Conservation (phyloP, 1,140 invertebrate genomes). For the Cephus cinctus region DNA sequence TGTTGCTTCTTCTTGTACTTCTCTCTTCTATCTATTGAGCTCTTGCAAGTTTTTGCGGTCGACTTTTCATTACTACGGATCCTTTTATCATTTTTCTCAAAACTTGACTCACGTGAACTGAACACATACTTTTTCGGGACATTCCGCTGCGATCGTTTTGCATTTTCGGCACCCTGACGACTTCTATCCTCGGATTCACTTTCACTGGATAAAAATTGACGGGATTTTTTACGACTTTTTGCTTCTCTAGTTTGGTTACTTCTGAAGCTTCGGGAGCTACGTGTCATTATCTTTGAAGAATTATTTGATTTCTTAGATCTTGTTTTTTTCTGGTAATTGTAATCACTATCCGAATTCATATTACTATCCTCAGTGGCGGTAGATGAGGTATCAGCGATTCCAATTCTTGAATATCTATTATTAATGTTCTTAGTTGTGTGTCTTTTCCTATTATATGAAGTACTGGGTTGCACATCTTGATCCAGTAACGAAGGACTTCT, state of each 20-base stretch:
- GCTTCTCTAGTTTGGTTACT: conserved; percentile 20
- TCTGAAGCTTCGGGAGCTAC: conserved; percentile 9
- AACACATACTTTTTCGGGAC: background rate
- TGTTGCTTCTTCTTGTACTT: conserved; percentile 8
- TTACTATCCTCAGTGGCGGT: too few species aligned
- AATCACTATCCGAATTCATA: conserved; percentile 33
- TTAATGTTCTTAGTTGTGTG: background rate
- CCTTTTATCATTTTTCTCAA: conserved; percentile 22
- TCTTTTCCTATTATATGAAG: conserved; percentile 7
- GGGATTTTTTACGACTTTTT: conserved; percentile 13
- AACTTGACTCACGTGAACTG: conserved; percentile 14
- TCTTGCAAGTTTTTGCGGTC: background rate
- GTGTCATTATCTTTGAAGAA: conserved; percentile 10
- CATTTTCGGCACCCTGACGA: background rate
- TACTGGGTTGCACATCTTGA: conserved; percentile 15
- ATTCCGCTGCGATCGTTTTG: conserved; percentile 13
- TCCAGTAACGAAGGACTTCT: too few species aligned
- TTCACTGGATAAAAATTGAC: background rate
- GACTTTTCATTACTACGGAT: conserved; percentile 11
- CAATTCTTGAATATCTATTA: background rate
- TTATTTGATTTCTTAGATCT: conserved; percentile 20
- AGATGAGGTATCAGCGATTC: background rate
- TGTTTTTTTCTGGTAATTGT: conserved; percentile 17
- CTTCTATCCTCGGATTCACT: conserved; percentile 1
- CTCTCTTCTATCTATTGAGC: too few species aligned